Percentiles rank a stretch among this genome's conserved stretches.
Conservation (phyloP, 92 coral and sea anemone species). For the Palythoa heliodiscus region DNA sequence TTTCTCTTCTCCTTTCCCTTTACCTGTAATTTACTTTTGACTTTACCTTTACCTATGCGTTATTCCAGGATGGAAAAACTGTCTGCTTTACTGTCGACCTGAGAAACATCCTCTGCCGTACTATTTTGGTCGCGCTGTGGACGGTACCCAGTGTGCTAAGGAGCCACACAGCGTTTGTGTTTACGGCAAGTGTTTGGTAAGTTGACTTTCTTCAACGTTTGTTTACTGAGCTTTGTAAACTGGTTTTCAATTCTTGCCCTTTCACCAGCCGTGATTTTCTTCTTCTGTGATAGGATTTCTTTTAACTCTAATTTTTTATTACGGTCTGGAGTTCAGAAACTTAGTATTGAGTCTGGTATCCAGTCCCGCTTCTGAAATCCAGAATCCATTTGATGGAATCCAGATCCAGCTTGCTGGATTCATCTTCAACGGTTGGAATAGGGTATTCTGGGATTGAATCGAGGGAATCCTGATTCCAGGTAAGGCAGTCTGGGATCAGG, state of each 20-base stretch:
- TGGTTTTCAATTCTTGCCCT: neutral
- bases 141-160: constrained; percentile 78
- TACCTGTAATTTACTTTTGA: too few relatives aligned
- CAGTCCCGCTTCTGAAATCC: too few relatives aligned
- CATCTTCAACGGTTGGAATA: too few relatives aligned
- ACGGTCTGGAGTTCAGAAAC: too few relatives aligned
- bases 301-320: too few relatives aligned
- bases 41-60: neutral
- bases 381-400: too few relatives aligned
- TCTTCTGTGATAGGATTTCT: too few relatives aligned
- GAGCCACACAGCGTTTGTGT: constrained; percentile 80
- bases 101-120: constrained; percentile 56
- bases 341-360: too few relatives aligned
- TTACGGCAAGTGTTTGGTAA: constrained; percentile 71
- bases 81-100: constrained; percentile 77
- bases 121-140: constrained; percentile 76
- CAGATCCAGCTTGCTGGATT: too few relatives aligned
- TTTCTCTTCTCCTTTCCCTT: too few relatives aligned
- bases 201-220: neutral
- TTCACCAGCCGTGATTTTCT: neutral
- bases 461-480: neutral
- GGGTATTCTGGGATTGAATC: too few relatives aligned
- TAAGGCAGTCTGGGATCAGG: neutral
- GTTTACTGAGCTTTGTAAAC: neutral
- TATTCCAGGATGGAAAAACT: constrained; percentile 54